A percentile compares a stretch with the other conserved stretches of the same genome.
phyloP scores from a whole-genome alignment of 2,888 invertebrate genomes.

The Caenorhabditis sulstoni region DNA sequence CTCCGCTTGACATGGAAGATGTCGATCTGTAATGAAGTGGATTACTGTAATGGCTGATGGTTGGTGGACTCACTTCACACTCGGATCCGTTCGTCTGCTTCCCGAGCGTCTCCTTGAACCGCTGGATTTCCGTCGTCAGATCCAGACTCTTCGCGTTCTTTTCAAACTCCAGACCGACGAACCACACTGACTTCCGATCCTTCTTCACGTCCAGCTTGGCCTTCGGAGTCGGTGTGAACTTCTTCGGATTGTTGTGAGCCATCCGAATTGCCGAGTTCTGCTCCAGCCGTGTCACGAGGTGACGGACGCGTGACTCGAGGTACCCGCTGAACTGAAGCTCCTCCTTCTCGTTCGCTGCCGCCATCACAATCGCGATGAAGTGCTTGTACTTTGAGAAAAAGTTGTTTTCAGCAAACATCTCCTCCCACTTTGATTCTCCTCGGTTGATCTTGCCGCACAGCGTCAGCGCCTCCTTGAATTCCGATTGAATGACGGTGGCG shows the following conservation, averaged over 20 bases:
- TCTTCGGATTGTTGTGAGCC: conserved; percentile 96
- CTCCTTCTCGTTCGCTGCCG: conserved; percentile 72
- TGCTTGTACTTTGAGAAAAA: conserved; percentile 85
- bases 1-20: too few species aligned
- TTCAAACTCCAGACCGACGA: conserved; percentile 94
- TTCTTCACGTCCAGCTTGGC: conserved; percentile 18
- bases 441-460: conserved; percentile 88
- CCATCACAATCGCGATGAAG: conserved; percentile 84
- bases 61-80: too few species aligned
- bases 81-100: neutral
- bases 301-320: conserved; percentile 94
- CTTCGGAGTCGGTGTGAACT: conserved; percentile 83
- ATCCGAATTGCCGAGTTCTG: conserved; percentile 91
- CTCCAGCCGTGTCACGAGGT: conserved; percentile 90
- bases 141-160: conserved; percentile 89
- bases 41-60: conserved; percentile 46
- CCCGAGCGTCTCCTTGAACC: conserved; percentile 6
- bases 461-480: conserved; percentile 87
- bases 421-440: conserved; percentile 84
- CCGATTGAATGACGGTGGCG: conserved; percentile 92
- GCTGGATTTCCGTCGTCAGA: conserved; percentile 90
- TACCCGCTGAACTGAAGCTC: conserved; percentile 72
- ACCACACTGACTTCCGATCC: conserved; percentile 89
- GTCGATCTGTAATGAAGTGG: conserved; percentile 41
- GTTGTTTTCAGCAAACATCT: too few species aligned